These are phyloP conservation scores for Paramormyrops kingsleyae DNA, from an alignment of 2,113 vertebrate genomes.

Conservation along the genomic window DNA sequence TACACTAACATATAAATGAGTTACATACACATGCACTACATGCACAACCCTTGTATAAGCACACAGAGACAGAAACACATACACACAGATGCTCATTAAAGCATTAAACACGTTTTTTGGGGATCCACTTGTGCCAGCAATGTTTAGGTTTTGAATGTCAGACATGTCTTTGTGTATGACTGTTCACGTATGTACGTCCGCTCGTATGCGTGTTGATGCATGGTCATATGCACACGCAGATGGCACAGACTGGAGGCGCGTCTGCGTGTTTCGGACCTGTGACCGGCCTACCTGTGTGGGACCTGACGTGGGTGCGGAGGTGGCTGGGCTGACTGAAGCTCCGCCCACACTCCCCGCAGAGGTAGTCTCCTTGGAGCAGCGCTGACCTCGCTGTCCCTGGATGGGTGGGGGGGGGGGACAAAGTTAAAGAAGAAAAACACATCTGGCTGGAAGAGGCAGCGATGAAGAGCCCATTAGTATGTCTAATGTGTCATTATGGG, in stretches of 20 bases:
- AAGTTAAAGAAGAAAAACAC: slow-evolving; percentile 57
- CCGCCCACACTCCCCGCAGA: slow-evolving; percentile 80
- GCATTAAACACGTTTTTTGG: neutral
- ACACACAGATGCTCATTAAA: neutral
- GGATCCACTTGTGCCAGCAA: neutral
- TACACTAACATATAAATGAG: neutral
- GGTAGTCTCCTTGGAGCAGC: slow-evolving; percentile 74
- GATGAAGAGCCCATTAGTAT: slow-evolving; percentile 76
- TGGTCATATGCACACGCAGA: slow-evolving; percentile 15
- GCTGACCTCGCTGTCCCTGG: slow-evolving; percentile 74
- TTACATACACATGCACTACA: neutral
- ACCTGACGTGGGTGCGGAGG: slow-evolving; percentile 82
- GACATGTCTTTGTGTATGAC: neutral
- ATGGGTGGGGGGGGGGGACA: neutral
- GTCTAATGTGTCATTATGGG: slow-evolving; percentile 78
- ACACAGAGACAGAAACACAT: slow-evolving; percentile 6
- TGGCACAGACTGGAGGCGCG: neutral
- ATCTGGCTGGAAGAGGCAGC: slow-evolving; percentile 42
- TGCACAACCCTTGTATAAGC: neutral
- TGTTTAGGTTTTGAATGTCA: slow-evolving; percentile 9
- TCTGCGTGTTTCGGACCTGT: slow-evolving; percentile 6
- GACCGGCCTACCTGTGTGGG: slow-evolving; percentile 73
- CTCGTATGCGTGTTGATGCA: slow-evolving; percentile 59
- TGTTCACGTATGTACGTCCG: slow-evolving; percentile 59
- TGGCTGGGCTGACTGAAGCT: slow-evolving; percentile 82